Percentiles rank a stretch among this genome's conserved stretches.
phyloP scores from a whole-genome alignment of 2,797 vertebrate genomes.

The Gymnothorax reevesii region DNA sequence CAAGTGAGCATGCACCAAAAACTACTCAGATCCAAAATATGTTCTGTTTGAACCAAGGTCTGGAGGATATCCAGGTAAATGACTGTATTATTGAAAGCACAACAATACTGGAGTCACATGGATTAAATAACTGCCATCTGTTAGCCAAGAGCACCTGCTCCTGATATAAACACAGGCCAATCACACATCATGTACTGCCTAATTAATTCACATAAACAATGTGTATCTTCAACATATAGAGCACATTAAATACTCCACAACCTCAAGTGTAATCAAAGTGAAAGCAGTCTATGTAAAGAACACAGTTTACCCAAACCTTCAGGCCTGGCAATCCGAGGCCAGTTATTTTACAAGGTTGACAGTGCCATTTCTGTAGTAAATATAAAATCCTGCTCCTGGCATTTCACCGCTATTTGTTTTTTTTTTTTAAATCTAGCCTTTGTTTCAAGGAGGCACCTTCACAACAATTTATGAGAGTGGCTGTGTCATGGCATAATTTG shows the following conservation, averaged over 20 bases:
- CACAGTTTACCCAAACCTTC: neutral
- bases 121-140: neutral
- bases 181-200: neutral
- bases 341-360: neutral
- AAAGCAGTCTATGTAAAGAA: neutral
- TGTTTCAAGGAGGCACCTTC: neutral
- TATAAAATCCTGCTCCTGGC: neutral
- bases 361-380: neutral
- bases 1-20: too few relatives aligned
- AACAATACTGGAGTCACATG: too few relatives aligned
- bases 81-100: too few relatives aligned
- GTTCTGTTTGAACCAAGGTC: too few relatives aligned
- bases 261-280: neutral
- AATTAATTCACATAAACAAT: neutral
- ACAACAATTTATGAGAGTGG: neutral
- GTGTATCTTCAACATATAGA: neutral
- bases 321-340: neutral
- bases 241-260: neutral
- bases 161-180: neutral
- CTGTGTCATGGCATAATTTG: neutral
- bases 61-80: too few relatives aligned
- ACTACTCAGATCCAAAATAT: too few relatives aligned
- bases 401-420: neutral
- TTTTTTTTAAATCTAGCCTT: neutral
- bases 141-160: neutral